Base-by-base conservation (phyloP, 2,113 vertebrate species). In the Scatophagus argus region DNA sequence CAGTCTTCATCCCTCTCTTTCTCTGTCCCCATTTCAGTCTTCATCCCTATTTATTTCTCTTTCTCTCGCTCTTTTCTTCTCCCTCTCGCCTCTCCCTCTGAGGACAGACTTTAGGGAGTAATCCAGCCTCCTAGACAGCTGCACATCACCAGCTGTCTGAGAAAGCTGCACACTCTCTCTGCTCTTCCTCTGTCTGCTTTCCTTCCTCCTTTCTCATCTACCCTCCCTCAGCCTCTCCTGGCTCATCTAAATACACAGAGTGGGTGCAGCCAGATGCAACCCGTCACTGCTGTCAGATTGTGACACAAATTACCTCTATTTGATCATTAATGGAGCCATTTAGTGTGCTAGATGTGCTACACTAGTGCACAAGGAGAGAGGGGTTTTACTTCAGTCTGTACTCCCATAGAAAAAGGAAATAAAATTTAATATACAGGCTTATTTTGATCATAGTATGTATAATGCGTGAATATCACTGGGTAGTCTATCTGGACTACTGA, bases 281-380 rank as follows among this genome's bases (percentile, higher is more conserved):
- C 66, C 46, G 34, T 90, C 90, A 89, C 89, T 65, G 89, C 93
- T 85, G 85, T 88, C 87, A 94, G 87, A 92, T 88, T 92, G 93
- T 94, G 94, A 92, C 89, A 93, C 88, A 93, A 96, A 95, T 90
- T 91, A 92, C 85, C 13, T 4, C 79, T 82, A 70, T 70, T 91
- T 89, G 89, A 93, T 94, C 73, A 82, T 94, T 94, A 87, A 92
- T 93, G 76, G 72, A 89, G 74, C 87, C 82, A 83, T 90, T 92
- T 88, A 79, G 82, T 82, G 87, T 88, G 85, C 63, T 47, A 60
- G 55, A n/a, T n/a, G n/a, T 66, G 75, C 81, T 77, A 52, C 75
- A 64, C 59, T 62, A 52, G 77, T 58, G 44, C 46, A 63, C 74
- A 38, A 71, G 69, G 66, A 85, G 71, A 63, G 78, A 51, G 39